Conservation (phyloP, 2,113 vertebrate genomes). For the Mastomys natalensis region DNA sequence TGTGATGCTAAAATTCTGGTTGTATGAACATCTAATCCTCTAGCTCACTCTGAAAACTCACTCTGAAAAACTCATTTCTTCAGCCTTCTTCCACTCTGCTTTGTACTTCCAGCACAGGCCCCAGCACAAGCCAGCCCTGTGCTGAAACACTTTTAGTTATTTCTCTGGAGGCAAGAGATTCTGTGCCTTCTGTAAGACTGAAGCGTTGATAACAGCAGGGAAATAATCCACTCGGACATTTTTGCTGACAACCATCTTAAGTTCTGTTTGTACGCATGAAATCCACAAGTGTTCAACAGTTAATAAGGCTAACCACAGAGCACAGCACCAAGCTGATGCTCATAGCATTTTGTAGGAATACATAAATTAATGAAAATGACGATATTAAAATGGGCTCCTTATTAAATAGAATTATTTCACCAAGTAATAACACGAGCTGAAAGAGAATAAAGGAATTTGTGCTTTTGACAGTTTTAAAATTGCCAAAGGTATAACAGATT, state of each 20-base stretch:
- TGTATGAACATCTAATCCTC: rapidly evolving
- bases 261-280: background rate
- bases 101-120: background rate
- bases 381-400: background rate
- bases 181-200: background rate
- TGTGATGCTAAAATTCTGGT: background rate
- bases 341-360: rapidly evolving
- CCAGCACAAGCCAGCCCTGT: rapidly evolving
- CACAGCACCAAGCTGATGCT: background rate
- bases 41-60: background rate
- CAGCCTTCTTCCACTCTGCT: background rate
- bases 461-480: background rate
- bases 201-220: background rate
- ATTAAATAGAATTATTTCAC: background rate
- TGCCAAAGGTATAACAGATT: background rate
- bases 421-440: background rate
- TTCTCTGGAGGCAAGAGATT: background rate
- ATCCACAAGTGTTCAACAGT: background rate
- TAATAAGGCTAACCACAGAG: background rate
- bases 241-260: background rate
- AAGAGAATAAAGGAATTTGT: background rate
- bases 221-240: background rate
- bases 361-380: background rate
- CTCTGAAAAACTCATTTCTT: background rate
- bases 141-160: background rate